Conservation (phyloP, 53 echinoderm and acorn worm species). For the Echinarachnius parma region DNA sequence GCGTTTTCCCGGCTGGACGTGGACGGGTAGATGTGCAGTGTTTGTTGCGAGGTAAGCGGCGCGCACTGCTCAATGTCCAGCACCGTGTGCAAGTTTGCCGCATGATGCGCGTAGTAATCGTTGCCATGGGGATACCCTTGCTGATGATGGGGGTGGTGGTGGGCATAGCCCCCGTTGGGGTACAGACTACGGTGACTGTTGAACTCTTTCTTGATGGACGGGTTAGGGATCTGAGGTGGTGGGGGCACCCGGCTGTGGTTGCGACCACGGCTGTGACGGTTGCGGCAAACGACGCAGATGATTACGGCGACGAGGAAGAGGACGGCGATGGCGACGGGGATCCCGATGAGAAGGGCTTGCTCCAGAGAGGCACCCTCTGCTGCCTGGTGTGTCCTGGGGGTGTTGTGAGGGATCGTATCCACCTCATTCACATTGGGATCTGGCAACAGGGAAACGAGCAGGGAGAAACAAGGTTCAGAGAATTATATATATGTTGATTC, state of each 20-base stretch:
- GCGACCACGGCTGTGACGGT: conserved; percentile 43
- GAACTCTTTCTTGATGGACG: conserved; percentile 22
- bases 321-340: conserved; percentile 65
- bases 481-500: too few species aligned
- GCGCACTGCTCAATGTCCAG: conserved; percentile 41
- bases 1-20: conserved; percentile 37
- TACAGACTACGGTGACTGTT: conserved; percentile 6
- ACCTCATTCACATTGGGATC: conserved; percentile 33
- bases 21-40: conserved; percentile 43
- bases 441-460: neutral
- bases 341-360: conserved; percentile 66
- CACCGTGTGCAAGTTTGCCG: too few species aligned
- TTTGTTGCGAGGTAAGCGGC: conserved; percentile 28
- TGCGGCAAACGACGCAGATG: conserved; percentile 65
- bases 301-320: conserved; percentile 63
- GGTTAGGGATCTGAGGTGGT: conserved; percentile 25
- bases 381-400: conserved; percentile 1
- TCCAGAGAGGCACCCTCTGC: neutral
- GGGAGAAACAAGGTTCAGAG: neutral
- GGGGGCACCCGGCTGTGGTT: conserved; percentile 22
- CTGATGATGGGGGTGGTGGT: conserved; percentile 4
- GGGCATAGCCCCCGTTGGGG: neutral
- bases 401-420: conserved; percentile 15
- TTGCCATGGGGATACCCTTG: too few species aligned
- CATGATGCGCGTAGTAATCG: too few species aligned